Conservation (phyloP, 2,113 vertebrate genomes). For the Falcunculus frontatus region DNA sequence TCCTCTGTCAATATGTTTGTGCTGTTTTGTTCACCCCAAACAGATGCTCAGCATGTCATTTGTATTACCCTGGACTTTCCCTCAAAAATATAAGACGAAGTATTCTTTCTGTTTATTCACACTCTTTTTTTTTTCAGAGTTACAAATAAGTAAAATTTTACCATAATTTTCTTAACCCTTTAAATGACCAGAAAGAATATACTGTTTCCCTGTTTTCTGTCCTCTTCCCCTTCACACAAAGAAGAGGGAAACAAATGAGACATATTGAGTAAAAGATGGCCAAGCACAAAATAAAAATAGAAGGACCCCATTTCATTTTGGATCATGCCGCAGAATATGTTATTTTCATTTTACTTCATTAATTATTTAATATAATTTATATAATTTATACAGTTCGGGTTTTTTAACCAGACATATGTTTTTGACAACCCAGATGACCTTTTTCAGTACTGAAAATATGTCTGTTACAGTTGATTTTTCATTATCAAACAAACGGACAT, state of each 20-base stretch:
- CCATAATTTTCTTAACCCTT: neutral
- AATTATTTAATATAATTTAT: neutral
- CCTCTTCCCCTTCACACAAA: neutral
- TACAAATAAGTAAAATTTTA: neutral
- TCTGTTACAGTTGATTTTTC: neutral
- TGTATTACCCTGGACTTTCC: neutral
- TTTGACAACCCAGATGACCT: neutral
- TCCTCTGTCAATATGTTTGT: neutral
- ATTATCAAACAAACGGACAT: neutral
- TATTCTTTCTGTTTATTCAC: neutral
- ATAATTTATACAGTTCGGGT: accelerated
- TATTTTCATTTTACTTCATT: neutral
- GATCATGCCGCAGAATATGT: neutral
- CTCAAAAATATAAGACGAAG: neutral
- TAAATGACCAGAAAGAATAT: neutral
- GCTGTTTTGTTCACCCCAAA: neutral
- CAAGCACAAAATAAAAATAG: neutral
- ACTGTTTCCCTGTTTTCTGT: neutral
- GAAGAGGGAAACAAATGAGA: neutral
- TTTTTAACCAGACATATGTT: neutral
- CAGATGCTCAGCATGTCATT: neutral
- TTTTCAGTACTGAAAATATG: neutral
- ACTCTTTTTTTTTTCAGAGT: neutral
- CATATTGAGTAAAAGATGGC: neutral
- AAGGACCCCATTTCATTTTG: neutral